Conservation (phyloP, 2,888 invertebrate genomes). For the Agapostemon virescens region DNA sequence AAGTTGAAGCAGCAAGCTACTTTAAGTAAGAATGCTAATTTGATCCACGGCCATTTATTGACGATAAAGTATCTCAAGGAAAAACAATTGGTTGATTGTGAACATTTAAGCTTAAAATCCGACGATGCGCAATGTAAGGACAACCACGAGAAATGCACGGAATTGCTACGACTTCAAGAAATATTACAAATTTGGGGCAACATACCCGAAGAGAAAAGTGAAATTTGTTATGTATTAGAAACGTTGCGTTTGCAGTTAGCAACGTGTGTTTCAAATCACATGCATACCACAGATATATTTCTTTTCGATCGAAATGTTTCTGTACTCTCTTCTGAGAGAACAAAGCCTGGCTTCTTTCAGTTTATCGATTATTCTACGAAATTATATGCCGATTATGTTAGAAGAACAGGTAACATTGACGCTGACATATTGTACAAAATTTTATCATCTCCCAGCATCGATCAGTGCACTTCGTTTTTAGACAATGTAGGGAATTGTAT, state of each 20-base stretch:
- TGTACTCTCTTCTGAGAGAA: conserved; percentile 40
- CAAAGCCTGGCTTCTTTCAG: conserved; percentile 71
- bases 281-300: conserved; percentile 30
- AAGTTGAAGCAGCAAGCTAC: conserved; percentile 52
- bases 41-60: conserved; percentile 72
- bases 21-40: conserved; percentile 62
- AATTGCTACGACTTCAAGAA: conserved; percentile 13
- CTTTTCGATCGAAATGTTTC: conserved; percentile 26
- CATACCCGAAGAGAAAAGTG: conserved; percentile 1
- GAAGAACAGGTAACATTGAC: conserved; percentile 33
- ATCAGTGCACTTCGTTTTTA: conserved; percentile 55
- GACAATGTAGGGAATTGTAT: conserved; percentile 42
- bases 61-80: conserved; percentile 67
- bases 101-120: conserved; percentile 12
- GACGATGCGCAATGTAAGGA: neutral
- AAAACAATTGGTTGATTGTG: conserved; percentile 57
- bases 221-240: conserved; percentile 60
- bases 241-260: conserved; percentile 56
- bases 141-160: neutral
- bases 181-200: conserved; percentile 36
- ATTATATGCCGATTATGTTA: conserved; percentile 55
- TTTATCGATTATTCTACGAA: conserved; percentile 64
- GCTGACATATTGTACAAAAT: conserved; percentile 39
- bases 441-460: conserved; percentile 48
- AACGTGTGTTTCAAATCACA: conserved; percentile 34